Evolutionary conservation across 2,797 vertebrate genomes (phyloP).

Genomic region (Chrosomus eos): DNA sequence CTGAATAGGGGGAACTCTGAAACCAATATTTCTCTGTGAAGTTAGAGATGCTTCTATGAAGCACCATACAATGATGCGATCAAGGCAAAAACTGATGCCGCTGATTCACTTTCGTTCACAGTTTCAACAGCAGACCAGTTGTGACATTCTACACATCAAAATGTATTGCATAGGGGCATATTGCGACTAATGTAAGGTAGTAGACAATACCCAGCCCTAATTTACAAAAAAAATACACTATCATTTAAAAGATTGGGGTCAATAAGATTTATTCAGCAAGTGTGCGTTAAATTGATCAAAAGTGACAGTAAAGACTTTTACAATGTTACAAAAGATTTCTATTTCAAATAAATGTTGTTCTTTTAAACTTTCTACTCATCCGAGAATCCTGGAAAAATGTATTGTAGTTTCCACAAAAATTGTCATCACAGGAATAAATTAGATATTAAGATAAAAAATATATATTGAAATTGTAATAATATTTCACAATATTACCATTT

Average conservation of each 20-base stretch:
- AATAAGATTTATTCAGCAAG: too few relatives aligned
- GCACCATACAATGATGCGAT: background rate
- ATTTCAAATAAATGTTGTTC: too few relatives aligned
- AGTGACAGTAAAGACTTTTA: too few relatives aligned
- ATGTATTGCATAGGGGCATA: background rate
- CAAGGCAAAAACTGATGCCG: background rate
- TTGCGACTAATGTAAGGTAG: background rate
- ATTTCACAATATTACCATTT: background rate
- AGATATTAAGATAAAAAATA: background rate
- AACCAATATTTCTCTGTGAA: background rate
- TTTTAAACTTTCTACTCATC: too few relatives aligned
- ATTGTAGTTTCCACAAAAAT: too few relatives aligned
- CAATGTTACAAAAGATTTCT: too few relatives aligned
- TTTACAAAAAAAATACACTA: background rate
- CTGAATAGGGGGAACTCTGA: background rate
- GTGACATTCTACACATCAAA: background rate
- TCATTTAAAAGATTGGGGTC: background rate
- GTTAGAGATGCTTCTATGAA: background rate
- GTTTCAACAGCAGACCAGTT: background rate
- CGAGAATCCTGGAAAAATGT: too few relatives aligned
- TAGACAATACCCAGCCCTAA: background rate
- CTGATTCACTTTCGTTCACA: slow-evolving; percentile 3
- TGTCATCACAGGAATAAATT: background rate
- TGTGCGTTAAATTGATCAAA: too few relatives aligned
- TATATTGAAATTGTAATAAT: background rate